phyloP scores from a whole-genome alignment of 2,113 vertebrate genomes.

The Misgurnus mizolepis region DNA sequence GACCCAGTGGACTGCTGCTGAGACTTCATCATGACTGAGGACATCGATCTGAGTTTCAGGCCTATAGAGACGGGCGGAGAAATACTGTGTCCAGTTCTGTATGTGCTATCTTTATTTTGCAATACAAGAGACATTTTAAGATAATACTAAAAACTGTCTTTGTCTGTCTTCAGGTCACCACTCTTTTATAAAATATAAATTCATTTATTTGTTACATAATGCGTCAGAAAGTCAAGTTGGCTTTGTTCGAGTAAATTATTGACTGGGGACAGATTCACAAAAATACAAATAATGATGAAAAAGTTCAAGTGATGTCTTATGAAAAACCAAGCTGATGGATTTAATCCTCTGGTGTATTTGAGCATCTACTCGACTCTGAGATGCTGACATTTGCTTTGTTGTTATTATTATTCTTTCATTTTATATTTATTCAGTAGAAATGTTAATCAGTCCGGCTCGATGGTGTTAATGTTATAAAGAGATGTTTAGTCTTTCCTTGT shows the following conservation, averaged over 20 bases:
- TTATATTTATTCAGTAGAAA: not conserved
- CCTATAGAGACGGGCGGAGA: not conserved
- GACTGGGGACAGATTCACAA: no score
- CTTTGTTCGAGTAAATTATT: slow-evolving; percentile 5
- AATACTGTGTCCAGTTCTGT: not conserved
- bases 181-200: no score
- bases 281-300: not conserved
- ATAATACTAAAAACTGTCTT: no score
- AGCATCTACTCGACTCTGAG: not conserved
- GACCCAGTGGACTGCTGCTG: not conserved
- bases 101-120: not conserved
- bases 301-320: slow-evolving; percentile 17
- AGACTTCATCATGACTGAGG: slow-evolving; percentile 13
- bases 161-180: no score
- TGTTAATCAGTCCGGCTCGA: slow-evolving; percentile 33
- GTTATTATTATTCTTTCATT: not conserved
- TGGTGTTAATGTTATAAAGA: no score
- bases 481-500: not conserved
- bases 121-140: no score
- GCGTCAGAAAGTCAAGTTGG: not conserved
- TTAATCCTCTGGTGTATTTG: no score
- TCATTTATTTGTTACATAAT: not conserved
- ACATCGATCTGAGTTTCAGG: slow-evolving; percentile 5
- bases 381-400: slow-evolving; percentile 42
- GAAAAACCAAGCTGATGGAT: not conserved